Percentiles rank a stretch among this genome's conserved stretches.
Conservation (phyloP, 1,140 invertebrate species). For the Neelides sp. region DNA sequence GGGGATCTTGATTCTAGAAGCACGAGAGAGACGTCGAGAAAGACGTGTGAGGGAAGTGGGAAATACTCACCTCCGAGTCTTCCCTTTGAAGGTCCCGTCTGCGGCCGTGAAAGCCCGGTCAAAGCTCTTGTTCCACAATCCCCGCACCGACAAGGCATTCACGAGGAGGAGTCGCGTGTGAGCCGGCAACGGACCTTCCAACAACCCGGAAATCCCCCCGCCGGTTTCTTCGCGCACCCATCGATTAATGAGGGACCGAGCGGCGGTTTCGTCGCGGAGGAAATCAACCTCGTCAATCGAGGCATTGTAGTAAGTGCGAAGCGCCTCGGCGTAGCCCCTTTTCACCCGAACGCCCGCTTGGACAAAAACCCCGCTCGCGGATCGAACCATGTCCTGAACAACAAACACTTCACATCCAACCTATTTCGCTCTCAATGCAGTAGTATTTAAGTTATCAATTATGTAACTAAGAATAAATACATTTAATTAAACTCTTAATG, state of each 20-base stretch:
- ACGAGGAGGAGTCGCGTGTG: constrained; percentile 31
- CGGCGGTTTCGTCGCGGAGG: constrained; percentile 18
- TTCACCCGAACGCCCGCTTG: constrained; percentile 27
- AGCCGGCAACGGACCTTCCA: constrained; percentile 25
- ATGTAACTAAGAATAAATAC: too few species aligned
- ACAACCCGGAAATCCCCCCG: constrained; percentile 26
- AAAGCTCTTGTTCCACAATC: constrained; percentile 34
- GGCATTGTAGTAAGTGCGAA: constrained; percentile 32
- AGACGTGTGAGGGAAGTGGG: not conserved
- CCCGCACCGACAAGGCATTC: constrained; percentile 31
- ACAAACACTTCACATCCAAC: too few species aligned
- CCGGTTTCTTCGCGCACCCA: constrained; percentile 32
- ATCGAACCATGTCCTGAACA: too few species aligned
- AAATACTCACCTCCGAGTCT: constrained; percentile 24
- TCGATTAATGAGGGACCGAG: constrained; percentile 29
- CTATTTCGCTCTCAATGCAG: too few species aligned
- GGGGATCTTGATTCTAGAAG: constrained; percentile 34
- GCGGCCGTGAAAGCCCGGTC: constrained; percentile 33
- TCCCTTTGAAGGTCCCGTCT: constrained; percentile 32
- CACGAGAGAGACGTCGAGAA: not conserved
- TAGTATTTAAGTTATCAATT: too few species aligned
- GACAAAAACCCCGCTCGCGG: too few species aligned
- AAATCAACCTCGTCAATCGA: constrained; percentile 33
- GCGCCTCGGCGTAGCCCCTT: constrained; percentile 23
- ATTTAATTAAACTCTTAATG: too few species aligned